A percentile compares a stretch with the other conserved stretches of the same genome.
Conservation (phyloP, 2,888 invertebrate genomes). For the Sminthurinus aureus region DNA sequence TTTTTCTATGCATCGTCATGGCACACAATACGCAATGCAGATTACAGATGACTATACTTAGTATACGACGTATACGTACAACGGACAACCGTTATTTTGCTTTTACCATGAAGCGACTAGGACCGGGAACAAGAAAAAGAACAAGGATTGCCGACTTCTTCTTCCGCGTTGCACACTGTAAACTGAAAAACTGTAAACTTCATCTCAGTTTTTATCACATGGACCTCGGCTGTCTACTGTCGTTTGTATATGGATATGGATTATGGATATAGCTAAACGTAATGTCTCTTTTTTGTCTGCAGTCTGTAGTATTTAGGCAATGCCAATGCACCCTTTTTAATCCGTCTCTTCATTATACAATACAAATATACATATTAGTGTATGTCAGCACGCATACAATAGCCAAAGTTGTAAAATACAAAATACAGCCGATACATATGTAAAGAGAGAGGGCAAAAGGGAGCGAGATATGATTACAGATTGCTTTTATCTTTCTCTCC, state of each 20-base stretch:
- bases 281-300: background rate
- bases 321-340: background rate
- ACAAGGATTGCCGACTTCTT: background rate
- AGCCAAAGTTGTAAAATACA: background rate
- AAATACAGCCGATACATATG: background rate
- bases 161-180: background rate
- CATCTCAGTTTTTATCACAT: no score
- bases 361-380: background rate
- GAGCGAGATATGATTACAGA: background rate
- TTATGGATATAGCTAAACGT: no score
- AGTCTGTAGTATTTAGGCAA: slow-evolving; percentile 2
- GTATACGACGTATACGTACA: no score
- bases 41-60: background rate
- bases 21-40: no score
- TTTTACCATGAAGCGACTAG: no score
- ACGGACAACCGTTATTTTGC: no score
- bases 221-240: background rate
- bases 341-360: background rate
- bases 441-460: background rate
- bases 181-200: no score
- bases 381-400: background rate
- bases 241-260: background rate
- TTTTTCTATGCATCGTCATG: no score
- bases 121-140: no score
- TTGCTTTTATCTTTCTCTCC: slow-evolving; percentile 21